Conservation (phyloP, 2,888 invertebrate genomes). For the Drosophila fulvimacula region DNA sequence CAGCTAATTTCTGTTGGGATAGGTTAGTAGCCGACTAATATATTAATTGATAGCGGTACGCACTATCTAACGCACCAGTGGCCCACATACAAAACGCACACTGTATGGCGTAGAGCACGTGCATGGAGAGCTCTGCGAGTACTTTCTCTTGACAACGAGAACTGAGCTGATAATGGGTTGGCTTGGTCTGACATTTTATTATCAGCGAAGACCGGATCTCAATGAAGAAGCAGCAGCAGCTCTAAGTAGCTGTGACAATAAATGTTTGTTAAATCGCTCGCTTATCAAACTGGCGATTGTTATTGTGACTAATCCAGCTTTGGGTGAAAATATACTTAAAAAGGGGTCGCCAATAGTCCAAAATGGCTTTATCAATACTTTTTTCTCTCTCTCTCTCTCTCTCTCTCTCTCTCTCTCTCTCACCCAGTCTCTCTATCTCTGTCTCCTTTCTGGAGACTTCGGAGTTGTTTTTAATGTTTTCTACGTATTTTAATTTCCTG, state of each 20-base stretch:
- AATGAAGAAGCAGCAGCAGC: constrained; percentile 24
- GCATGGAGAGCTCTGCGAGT: not conserved
- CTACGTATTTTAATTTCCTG: constrained; percentile 55
- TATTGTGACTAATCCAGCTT: constrained; percentile 58
- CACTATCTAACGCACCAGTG: constrained; percentile 64
- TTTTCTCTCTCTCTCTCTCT: not conserved
- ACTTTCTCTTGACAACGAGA: constrained; percentile 43
- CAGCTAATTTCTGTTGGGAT: constrained; percentile 44
- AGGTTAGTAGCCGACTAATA: constrained; percentile 58
- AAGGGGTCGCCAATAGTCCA: constrained; percentile 6
- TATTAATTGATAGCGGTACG: constrained; percentile 47
- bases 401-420: not conserved
- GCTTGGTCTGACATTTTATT: constrained; percentile 40
- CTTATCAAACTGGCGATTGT: constrained; percentile 48
- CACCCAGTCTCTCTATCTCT: not conserved
- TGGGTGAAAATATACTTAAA: constrained; percentile 8
- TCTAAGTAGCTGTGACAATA: constrained; percentile 41
- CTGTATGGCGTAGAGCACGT: constrained; percentile 33
- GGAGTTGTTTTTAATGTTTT: constrained; percentile 59
- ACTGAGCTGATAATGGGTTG: constrained; percentile 60
- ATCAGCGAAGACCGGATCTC: constrained; percentile 60
- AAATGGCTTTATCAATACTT: not conserved
- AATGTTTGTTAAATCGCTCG: constrained; percentile 10
- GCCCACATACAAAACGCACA: constrained; percentile 41
- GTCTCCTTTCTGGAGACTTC: not conserved